Conservation (phyloP, 1,140 invertebrate genomes). For the Microplitis mediator region DNA sequence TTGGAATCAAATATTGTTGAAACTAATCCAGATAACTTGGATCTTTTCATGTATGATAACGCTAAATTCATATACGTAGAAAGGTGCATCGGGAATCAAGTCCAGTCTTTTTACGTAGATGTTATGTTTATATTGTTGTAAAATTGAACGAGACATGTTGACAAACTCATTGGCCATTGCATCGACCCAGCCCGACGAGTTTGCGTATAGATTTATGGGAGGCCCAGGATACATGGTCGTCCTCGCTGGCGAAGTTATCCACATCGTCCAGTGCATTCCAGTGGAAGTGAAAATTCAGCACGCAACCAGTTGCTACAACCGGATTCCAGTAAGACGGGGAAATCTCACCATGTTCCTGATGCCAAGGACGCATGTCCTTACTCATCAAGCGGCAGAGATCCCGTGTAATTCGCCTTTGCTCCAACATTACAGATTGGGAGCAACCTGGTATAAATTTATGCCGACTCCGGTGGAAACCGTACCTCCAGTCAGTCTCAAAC, state of each 20-base stretch:
- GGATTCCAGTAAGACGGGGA: constrained; percentile 20
- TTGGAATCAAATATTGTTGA: constrained; percentile 27
- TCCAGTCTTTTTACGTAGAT: constrained; percentile 15
- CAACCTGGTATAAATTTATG: not conserved
- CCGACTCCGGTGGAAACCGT: not conserved
- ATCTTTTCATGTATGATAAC: constrained; percentile 31
- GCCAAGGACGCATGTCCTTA: constrained; percentile 27
- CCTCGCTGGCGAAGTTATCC: constrained; percentile 27
- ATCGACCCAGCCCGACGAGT: constrained; percentile 27
- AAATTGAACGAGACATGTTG: constrained; percentile 17
- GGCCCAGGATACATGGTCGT: constrained; percentile 34
- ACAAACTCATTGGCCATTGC: constrained; percentile 21
- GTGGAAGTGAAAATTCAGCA: constrained; percentile 16
- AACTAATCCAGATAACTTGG: constrained; percentile 19
- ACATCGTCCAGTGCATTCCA: constrained; percentile 33
- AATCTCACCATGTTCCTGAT: constrained; percentile 27
- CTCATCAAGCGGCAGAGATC: not conserved
- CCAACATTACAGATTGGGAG: constrained; percentile 24
- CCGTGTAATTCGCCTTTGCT: constrained; percentile 17
- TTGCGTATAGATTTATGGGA: constrained; percentile 33
- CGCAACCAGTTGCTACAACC: constrained; percentile 29
- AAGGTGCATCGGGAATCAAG: constrained; percentile 7
- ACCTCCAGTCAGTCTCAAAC: not conserved
- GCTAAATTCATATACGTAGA: constrained; percentile 29
- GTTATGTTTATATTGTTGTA: not conserved